Evolutionary conservation across 2,797 vertebrate species (phyloP).

Genomic region (Halcyon chelicuti): DNA sequence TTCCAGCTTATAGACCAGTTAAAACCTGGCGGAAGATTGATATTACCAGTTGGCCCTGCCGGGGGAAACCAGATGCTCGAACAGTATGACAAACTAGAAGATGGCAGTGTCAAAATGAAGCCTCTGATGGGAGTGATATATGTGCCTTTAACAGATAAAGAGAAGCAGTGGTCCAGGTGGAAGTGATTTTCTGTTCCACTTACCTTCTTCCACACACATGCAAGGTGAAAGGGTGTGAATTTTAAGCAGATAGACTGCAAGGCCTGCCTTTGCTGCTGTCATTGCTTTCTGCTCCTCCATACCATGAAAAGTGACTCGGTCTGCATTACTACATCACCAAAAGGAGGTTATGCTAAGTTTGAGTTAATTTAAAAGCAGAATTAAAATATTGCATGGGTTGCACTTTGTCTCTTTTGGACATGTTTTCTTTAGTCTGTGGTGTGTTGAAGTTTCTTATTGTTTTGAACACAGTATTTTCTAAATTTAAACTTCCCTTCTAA

Average conservation of each 20-base stretch:
- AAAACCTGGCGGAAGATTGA: constrained; percentile 96
- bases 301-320: constrained; percentile 79
- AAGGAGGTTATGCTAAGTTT: constrained; percentile 58
- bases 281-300: constrained; percentile 87
- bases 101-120: constrained; percentile 98
- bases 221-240: constrained; percentile 97
- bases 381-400: constrained; percentile 77
- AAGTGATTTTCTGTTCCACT: constrained; percentile 98
- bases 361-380: constrained; percentile 69
- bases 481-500: neutral
- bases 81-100: constrained; percentile 97
- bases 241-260: constrained; percentile 87
- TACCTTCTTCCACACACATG: constrained; percentile 87
- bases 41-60: constrained; percentile 95
- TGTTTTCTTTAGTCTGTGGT: constrained; percentile 35
- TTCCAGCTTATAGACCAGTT: constrained; percentile 95
- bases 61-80: constrained; percentile 99
- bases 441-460: constrained; percentile 10
- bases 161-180: constrained; percentile 99
- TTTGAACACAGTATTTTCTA: neutral
- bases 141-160: constrained; percentile 99
- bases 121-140: constrained; percentile 99
- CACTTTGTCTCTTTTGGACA: constrained; percentile 67
- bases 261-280: constrained; percentile 86
- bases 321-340: constrained; percentile 71